Evolutionary conservation across 2,113 vertebrate genomes (phyloP), one percentile per base, ranked within the genome.

Genomic region (Nyctibius bracteatus): DNA sequence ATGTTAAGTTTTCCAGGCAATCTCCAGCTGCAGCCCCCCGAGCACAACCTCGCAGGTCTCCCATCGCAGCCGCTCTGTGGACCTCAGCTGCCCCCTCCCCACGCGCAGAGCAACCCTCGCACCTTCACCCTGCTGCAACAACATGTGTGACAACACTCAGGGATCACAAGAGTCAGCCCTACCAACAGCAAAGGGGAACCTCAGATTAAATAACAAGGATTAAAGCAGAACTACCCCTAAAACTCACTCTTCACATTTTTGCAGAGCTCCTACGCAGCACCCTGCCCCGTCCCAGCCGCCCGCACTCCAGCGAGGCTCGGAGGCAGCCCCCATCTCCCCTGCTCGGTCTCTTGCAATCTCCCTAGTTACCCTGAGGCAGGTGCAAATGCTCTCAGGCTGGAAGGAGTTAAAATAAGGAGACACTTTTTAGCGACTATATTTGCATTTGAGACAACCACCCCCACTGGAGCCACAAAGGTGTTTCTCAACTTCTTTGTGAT

Each of bases 401-500:
- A 78, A 88, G 15, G 88, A 62, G 62, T 87, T 89, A 81, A 94
- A 96, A n/a, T 20, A 41, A 86, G 28, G 59, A 88, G 47, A 66
- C 21, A 44, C 18, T 77, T 90, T 43, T 6, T 49, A 85, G 28
- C 44, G 30, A 31, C 66, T 33, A 14, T 14, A 73, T 92, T 95
- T 95, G 68, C 88, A 93, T 90, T 67, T 55, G 59, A 86, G 63
- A 74, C 43, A 71, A 55, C 5, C 7, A 47, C 20, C 27, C 7
- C 1, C 14, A 24, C 41, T 44, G 37, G 44, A 74, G 25, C 12
- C 57, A 73, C 49, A 33, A 79, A 83, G 57, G 55, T 68, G 71
- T 90, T 94, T 91, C 62, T 80, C 77, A 86, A 80, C 51, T 79
- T 83, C 73, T 86, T 90, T 80, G 25, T 82, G 90, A 95, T 66